A percentile compares a stretch with the other conserved stretches of the same genome.
Evolutionary conservation across 2,888 invertebrate genomes (phyloP).

Genomic region (Listrodromus nycthemerus): DNA sequence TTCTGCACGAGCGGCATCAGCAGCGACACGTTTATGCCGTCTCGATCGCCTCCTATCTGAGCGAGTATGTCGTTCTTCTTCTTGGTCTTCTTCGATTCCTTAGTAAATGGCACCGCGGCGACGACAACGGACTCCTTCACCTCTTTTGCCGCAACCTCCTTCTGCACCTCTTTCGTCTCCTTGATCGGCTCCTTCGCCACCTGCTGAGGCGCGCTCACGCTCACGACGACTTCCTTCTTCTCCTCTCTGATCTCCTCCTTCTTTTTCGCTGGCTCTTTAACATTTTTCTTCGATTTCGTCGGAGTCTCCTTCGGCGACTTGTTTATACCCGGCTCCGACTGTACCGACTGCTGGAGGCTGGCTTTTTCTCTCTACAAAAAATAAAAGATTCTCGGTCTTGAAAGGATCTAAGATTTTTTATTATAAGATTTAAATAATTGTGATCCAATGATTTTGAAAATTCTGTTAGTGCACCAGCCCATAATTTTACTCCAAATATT

Average conservation of each 20-base stretch:
- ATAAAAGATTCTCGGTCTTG: slow-evolving; percentile 32
- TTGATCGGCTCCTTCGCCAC: slow-evolving; percentile 73
- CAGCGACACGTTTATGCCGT: slow-evolving; percentile 89
- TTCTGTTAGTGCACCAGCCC: neutral
- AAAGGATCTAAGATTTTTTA: neutral
- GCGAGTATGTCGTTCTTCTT: slow-evolving; percentile 87
- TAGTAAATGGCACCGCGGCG: slow-evolving; percentile 70
- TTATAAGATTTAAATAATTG: neutral
- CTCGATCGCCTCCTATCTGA: slow-evolving; percentile 88
- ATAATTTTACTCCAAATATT: slow-evolving; percentile 11
- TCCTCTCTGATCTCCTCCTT: slow-evolving; percentile 78
- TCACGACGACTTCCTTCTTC: slow-evolving; percentile 72
- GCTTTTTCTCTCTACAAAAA: slow-evolving; percentile 78
- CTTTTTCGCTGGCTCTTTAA: slow-evolving; percentile 76
- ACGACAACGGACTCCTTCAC: slow-evolving; percentile 71
- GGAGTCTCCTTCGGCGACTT: slow-evolving; percentile 82
- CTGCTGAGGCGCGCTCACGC: slow-evolving; percentile 70
- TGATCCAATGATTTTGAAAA: neutral
- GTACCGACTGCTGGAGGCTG: slow-evolving; percentile 76
- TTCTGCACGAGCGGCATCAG: slow-evolving; percentile 91
- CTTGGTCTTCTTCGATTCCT: slow-evolving; percentile 85
- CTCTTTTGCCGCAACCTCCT: slow-evolving; percentile 75
- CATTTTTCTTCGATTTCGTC: slow-evolving; percentile 79
- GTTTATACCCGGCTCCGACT: slow-evolving; percentile 76
- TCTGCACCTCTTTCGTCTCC: slow-evolving; percentile 76